Evolutionary conservation across 1,140 invertebrate genomes (phyloP).

Genomic region (Oryctes rhinoceros): DNA sequence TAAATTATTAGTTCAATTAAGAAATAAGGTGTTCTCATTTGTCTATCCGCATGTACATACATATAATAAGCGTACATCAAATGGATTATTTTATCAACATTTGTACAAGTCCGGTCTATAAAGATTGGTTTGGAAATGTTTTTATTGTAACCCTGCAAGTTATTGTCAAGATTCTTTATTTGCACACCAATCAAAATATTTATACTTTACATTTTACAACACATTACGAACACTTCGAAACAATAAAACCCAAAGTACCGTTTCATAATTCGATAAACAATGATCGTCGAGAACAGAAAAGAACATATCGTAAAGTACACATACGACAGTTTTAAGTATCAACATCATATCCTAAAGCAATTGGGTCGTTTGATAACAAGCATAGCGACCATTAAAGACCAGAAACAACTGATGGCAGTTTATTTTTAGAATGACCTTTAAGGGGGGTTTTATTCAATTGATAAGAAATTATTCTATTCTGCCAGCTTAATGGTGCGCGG

Average conservation of each 20-base stretch:
- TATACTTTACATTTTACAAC: too few relatives aligned
- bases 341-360: not conserved
- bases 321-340: constrained; percentile 10
- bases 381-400: not conserved
- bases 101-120: too few relatives aligned
- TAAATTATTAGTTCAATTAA: too few relatives aligned
- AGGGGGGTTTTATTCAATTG: constrained; percentile 4
- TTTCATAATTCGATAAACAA: not conserved
- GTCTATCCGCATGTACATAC: too few relatives aligned
- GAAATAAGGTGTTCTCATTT: too few relatives aligned
- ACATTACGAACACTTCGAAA: too few relatives aligned
- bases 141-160: too few relatives aligned
- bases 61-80: too few relatives aligned
- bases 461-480: constrained; percentile 19
- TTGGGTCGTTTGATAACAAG: constrained; percentile 7
- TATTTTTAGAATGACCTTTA: constrained; percentile 19
- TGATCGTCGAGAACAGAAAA: not conserved
- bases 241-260: not conserved
- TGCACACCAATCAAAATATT: too few relatives aligned
- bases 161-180: too few relatives aligned
- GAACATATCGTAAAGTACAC: not conserved
- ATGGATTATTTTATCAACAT: too few relatives aligned
- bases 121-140: too few relatives aligned
- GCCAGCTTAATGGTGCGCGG: not conserved
- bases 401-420: not conserved